A percentile compares a stretch with the other conserved stretches of the same genome.
Evolutionary conservation across 2,797 vertebrate genomes (phyloP).

Genomic region (Catharus ustulatus): DNA sequence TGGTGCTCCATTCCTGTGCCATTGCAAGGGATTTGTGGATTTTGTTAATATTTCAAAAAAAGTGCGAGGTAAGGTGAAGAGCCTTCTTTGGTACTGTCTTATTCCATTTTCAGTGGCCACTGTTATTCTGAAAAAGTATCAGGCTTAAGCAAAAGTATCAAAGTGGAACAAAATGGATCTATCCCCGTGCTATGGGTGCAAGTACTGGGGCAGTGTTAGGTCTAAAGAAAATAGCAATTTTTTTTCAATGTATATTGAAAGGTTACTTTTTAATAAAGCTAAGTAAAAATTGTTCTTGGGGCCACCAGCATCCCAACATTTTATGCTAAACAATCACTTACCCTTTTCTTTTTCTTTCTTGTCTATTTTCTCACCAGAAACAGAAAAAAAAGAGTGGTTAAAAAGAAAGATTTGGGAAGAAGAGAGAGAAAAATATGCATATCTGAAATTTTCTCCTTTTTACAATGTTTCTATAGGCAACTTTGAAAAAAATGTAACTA

Average conservation of each 20-base stretch:
- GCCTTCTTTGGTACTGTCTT: not conserved
- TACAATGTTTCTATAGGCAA: not conserved
- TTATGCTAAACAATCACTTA: not conserved
- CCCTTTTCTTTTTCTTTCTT: not conserved
- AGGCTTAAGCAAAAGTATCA: not conserved
- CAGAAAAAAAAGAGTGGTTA: not conserved
- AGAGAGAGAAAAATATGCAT: not conserved
- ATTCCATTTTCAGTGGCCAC: not conserved
- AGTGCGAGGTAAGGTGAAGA: not conserved
- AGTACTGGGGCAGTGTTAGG: not conserved
- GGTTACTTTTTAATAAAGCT: not conserved
- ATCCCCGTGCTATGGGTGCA: fast-evolving
- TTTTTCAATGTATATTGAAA: not conserved
- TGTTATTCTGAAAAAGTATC: not conserved
- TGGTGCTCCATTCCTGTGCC: not conserved
- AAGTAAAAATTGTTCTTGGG: not conserved
- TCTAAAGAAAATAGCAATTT: not conserved
- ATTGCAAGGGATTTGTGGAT: not conserved
- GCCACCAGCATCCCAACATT: not conserved
- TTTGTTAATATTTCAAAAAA: not conserved
- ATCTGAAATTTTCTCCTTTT: not conserved
- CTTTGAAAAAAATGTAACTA: not conserved
- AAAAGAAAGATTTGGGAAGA: not conserved
- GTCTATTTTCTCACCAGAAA: not conserved
- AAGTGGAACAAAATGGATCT: not conserved